Conservation (phyloP, 2,888 invertebrate species). For the Dendrolimus pini region DNA sequence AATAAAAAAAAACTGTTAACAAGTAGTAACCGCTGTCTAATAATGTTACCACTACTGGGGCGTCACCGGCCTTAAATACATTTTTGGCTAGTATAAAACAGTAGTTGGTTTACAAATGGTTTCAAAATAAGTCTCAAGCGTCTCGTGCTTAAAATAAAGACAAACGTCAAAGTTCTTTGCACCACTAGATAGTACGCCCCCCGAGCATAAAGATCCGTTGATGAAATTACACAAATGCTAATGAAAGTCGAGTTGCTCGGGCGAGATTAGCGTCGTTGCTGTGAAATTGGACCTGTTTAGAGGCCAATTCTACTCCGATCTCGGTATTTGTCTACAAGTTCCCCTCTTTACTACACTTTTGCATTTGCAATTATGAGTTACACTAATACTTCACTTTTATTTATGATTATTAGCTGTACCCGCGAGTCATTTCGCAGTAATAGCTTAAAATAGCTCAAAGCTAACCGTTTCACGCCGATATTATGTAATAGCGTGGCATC, state of each 20-base stretch:
- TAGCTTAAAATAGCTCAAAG: too few species aligned
- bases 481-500: too few species aligned
- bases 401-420: too few species aligned
- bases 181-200: background rate
- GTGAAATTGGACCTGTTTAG: conserved; percentile 53
- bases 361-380: background rate
- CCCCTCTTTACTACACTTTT: background rate
- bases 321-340: conserved; percentile 13
- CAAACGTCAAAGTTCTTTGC: background rate
- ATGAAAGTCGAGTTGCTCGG: conserved; percentile 54
- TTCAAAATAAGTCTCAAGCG: background rate
- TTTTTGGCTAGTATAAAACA: too few species aligned
- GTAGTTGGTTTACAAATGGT: too few species aligned
- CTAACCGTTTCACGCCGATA: too few species aligned
- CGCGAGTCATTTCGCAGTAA: too few species aligned
- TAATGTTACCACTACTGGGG: too few species aligned
- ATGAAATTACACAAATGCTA: conserved; percentile 69
- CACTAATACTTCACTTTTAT: too few species aligned
- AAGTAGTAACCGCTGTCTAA: too few species aligned
- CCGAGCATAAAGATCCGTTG: conserved; percentile 30
- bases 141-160: background rate
- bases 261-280: conserved; percentile 53
- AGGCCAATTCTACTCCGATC: conserved; percentile 37
- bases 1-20: too few species aligned
- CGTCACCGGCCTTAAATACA: too few species aligned